A percentile compares a stretch with the other conserved stretches of the same genome.
Conservation (phyloP, 2,888 invertebrate genomes). For the Cerceris rybyensis region DNA sequence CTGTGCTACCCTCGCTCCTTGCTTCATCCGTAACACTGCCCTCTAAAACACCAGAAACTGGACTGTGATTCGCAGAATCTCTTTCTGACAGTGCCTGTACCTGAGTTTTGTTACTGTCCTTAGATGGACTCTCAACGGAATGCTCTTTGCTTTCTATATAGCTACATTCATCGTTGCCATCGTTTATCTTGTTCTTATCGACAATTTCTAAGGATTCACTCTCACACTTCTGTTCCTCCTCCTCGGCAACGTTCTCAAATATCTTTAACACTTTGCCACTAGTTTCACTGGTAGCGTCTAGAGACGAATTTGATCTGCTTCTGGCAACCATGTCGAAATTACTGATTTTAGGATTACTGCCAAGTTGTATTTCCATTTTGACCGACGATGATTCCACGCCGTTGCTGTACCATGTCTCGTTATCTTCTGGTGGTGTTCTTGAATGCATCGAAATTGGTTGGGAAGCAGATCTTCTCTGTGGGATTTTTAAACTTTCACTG, state of each 20-base stretch:
- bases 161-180: constrained; percentile 4
- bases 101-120: constrained; percentile 50
- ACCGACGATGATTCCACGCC: constrained; percentile 52
- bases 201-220: constrained; percentile 59
- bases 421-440: constrained; percentile 11
- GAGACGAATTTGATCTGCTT: constrained; percentile 43
- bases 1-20: constrained; percentile 87
- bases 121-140: constrained; percentile 5
- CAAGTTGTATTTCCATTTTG: constrained; percentile 64
- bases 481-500: constrained; percentile 74
- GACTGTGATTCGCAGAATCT: constrained; percentile 91
- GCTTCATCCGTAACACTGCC: constrained; percentile 79
- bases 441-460: constrained; percentile 57
- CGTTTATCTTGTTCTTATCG: background rate
- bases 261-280: constrained; percentile 29
- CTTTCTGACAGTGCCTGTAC: constrained; percentile 81
- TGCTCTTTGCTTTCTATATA: constrained; percentile 14
- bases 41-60: constrained; percentile 87
- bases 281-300: constrained; percentile 7
- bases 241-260: constrained; percentile 50
- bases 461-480: constrained; percentile 63
- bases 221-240: constrained; percentile 44
- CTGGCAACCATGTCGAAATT: constrained; percentile 68
- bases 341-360: constrained; percentile 70
- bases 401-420: constrained; percentile 66